phyloP scores from a whole-genome alignment of 2,797 vertebrate genomes.

The Microhierax caerulescens region DNA sequence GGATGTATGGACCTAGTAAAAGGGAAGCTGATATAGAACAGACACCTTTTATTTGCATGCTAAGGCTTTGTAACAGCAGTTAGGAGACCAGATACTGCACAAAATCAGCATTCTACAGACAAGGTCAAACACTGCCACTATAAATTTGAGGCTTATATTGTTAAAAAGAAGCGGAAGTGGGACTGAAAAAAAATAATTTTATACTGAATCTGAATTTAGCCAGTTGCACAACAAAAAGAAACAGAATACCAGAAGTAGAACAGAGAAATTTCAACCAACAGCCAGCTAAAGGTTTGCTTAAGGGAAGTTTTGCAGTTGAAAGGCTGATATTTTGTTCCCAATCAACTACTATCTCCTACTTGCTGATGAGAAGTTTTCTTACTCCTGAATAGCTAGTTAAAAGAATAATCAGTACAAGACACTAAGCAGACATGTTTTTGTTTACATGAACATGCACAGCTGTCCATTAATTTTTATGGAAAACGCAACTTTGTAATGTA shows the following conservation, averaged over 20 bases:
- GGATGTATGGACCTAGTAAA: background rate
- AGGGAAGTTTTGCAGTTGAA: background rate
- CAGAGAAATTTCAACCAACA: background rate
- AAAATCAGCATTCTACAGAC: background rate
- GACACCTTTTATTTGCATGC: background rate
- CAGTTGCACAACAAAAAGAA: background rate
- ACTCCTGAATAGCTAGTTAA: background rate
- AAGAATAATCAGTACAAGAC: background rate
- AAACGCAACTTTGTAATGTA: background rate
- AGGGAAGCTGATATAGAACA: background rate
- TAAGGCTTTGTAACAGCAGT: rapidly evolving
- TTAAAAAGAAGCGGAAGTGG: background rate
- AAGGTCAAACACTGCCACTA: background rate
- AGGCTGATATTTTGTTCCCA: background rate
- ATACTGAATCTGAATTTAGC: background rate
- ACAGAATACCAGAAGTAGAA: background rate
- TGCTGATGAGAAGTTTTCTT: background rate
- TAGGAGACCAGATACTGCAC: rapidly evolving
- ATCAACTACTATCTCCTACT: background rate
- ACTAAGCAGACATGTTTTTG: background rate
- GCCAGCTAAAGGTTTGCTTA: background rate
- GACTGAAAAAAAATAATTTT: background rate
- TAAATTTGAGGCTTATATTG: background rate
- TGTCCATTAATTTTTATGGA: background rate
- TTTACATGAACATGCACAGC: background rate